Percentiles rank a stretch among this genome's conserved stretches.
These are phyloP conservation scores for Tethea ocularis DNA, from an alignment of 2,888 invertebrate genomes.

Conservation along the genomic window DNA sequence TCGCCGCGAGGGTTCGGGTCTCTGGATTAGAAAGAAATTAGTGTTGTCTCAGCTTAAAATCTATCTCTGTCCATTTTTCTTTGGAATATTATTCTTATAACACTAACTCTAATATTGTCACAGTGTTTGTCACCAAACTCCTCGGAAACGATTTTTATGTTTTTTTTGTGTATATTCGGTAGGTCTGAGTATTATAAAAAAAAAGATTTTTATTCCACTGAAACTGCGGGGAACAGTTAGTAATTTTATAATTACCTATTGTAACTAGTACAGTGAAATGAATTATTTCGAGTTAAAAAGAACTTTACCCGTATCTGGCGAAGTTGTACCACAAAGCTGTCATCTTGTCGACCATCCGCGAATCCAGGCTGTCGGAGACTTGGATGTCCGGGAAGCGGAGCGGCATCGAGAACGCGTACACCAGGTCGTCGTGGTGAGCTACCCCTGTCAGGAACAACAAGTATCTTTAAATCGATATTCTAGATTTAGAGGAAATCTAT, in stretches of 20 bases:
- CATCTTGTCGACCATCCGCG: conserved; percentile 63
- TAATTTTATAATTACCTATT: no score
- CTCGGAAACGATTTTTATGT: no score
- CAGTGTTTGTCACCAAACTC: no score
- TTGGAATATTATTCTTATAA: not conserved
- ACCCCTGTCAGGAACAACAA: conserved; percentile 46
- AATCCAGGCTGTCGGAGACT: conserved; percentile 51
- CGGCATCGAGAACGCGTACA: conserved; percentile 73
- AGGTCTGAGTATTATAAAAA: no score
- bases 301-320: conserved; percentile 67
- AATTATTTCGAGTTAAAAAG: no score
- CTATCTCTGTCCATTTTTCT: not conserved
- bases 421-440: conserved; percentile 74
- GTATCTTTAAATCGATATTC: no score
- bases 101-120: no score
- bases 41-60: not conserved
- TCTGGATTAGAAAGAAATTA: conserved; percentile 26
- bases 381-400: conserved; percentile 62
- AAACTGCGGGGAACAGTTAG: no score
- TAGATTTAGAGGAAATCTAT: no score
- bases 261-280: no score
- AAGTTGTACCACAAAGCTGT: conserved; percentile 75
- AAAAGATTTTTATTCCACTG: no score
- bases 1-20: conserved; percentile 44
- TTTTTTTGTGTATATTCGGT: no score